Conservation (phyloP, 2,113 vertebrate genomes). For the Microcebus griseorufus region DNA sequence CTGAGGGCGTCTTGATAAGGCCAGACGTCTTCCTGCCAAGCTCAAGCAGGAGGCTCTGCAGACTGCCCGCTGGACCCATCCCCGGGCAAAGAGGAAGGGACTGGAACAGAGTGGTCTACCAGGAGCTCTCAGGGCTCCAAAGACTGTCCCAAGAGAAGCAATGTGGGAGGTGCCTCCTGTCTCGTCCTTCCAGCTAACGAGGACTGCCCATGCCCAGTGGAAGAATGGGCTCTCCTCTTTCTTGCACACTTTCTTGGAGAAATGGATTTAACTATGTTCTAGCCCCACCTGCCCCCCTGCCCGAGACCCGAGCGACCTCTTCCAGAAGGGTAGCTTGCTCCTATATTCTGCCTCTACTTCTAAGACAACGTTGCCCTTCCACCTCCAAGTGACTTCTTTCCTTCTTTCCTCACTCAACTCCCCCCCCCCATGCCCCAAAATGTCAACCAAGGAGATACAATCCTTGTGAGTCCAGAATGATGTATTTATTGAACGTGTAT, state of each 20-base stretch:
- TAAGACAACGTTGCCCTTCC: background rate
- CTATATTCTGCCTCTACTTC: background rate
- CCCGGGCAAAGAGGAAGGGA: background rate
- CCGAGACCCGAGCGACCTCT: background rate
- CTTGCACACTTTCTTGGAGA: background rate
- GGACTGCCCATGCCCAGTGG: fast-evolving
- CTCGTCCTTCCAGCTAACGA: background rate
- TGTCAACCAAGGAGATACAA: background rate
- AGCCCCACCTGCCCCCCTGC: background rate
- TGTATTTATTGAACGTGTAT: background rate
- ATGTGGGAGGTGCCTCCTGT: background rate
- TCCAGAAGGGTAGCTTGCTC: background rate
- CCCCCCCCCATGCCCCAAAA: background rate
- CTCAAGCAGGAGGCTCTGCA: background rate
- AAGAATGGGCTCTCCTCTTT: no score
- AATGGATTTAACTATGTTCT: background rate
- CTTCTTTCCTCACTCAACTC: background rate
- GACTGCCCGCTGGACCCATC: background rate
- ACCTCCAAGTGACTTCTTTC: background rate
- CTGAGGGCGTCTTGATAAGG: background rate
- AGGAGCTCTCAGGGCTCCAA: background rate
- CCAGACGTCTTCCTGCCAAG: background rate
- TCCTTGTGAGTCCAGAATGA: background rate
- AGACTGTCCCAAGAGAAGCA: background rate
- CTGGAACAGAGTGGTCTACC: background rate